Evolutionary conservation across 2,888 invertebrate genomes (phyloP).

Genomic region (Orthosia cruda): DNA sequence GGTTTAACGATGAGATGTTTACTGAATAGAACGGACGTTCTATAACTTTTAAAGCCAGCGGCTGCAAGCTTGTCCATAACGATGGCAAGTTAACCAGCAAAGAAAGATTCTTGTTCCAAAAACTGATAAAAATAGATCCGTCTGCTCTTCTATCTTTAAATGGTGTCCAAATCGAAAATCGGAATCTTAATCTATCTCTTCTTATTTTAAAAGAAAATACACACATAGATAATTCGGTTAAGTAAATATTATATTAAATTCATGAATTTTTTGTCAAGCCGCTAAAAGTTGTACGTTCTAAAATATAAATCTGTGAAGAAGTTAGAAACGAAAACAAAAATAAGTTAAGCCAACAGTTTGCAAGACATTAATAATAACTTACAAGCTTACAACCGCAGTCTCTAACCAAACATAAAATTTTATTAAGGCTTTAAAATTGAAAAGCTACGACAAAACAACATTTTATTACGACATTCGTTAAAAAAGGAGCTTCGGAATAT

Average conservation of each 20-base stretch:
- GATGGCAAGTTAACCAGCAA: too few relatives aligned
- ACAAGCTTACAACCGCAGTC: constrained; percentile 5
- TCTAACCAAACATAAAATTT: constrained; percentile 16
- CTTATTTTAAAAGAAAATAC: not conserved
- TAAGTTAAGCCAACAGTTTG: constrained; percentile 19
- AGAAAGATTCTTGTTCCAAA: too few relatives aligned
- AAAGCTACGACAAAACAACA: constrained; percentile 9
- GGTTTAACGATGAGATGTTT: too few relatives aligned
- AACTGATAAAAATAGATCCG: too few relatives aligned
- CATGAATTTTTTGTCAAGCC: not conserved
- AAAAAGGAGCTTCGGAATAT: constrained; percentile 10
- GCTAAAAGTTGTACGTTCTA: not conserved
- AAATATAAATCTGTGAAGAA: not conserved
- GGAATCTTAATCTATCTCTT: not conserved
- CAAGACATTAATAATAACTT: constrained; percentile 26
- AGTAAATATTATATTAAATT: constrained; percentile 12
- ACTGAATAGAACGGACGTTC: too few relatives aligned
- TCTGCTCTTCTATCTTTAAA: too few relatives aligned
- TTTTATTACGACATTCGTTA: constrained; percentile 6
- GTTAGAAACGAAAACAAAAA: constrained; percentile 15
- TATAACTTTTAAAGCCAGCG: too few relatives aligned
- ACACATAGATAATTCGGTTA: not conserved
- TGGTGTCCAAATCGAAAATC: too few relatives aligned
- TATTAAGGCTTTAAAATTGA: constrained; percentile 30
- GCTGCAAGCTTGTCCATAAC: too few relatives aligned